These are phyloP conservation scores for Amazona ochrocephala DNA, from an alignment of 2,797 vertebrate genomes.

Conservation along the genomic window DNA sequence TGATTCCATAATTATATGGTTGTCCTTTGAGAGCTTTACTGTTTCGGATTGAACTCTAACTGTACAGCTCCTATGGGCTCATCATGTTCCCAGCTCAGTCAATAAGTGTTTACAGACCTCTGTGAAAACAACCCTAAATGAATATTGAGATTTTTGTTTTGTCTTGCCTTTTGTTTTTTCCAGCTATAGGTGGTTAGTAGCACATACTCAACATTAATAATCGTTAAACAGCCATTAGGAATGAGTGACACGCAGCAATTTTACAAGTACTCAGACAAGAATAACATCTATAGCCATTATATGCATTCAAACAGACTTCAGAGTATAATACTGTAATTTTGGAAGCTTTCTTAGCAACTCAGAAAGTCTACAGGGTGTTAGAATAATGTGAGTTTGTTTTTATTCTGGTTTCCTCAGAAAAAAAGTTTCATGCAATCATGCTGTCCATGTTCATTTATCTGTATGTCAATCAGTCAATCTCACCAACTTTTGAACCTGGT, in stretches of 20 bases:
- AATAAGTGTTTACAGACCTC: not conserved
- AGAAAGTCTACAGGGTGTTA: not conserved
- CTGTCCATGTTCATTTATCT: not conserved
- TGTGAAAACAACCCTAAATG: not conserved
- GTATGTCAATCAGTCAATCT: not conserved
- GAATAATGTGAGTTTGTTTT: conserved; percentile 20
- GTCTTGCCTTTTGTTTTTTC: not conserved
- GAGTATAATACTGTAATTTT: conserved; percentile 2
- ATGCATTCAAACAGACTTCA: not conserved
- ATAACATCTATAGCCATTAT: conserved; percentile 2
- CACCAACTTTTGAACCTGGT: not conserved
- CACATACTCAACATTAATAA: not conserved
- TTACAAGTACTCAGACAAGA: conserved; percentile 4
- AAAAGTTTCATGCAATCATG: not conserved
- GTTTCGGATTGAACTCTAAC: not conserved
- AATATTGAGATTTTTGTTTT: not conserved
- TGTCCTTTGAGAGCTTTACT: not conserved
- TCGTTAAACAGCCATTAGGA: not conserved
- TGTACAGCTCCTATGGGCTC: not conserved
- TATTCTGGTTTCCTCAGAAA: conserved; percentile 2
- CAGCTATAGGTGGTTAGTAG: not conserved
- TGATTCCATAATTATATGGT: not conserved
- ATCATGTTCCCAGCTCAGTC: not conserved
- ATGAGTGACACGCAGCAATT: conserved; percentile 19
- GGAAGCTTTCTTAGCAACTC: conserved; percentile 15